Percentiles rank a stretch among this genome's conserved stretches.
These are phyloP conservation scores for Caranx melampygus DNA, from an alignment of 2,113 vertebrate genomes.

Conservation along the genomic window DNA sequence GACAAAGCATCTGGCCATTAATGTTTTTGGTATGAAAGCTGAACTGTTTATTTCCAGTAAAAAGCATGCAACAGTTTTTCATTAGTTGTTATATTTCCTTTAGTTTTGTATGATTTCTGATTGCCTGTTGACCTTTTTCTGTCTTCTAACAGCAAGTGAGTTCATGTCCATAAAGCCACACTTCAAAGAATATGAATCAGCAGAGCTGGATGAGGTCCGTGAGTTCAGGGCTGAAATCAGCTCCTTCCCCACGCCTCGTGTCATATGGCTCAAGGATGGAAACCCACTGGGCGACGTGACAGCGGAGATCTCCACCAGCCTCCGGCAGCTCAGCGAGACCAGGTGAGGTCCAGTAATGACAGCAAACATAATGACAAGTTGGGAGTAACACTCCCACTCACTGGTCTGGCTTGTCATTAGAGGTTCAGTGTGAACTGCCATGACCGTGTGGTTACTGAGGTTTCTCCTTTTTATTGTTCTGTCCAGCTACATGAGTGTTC, in stretches of 20 bases:
- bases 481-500: constrained; percentile 88
- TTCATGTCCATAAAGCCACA: constrained; percentile 88
- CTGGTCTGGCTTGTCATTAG: constrained; percentile 39
- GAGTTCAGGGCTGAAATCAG: constrained; percentile 88
- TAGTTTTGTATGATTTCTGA: background rate
- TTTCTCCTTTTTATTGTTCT: constrained; percentile 28
- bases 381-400: constrained; percentile 22
- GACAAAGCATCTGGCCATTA: constrained; percentile 88
- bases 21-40: constrained; percentile 88
- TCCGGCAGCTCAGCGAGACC: constrained; percentile 86
- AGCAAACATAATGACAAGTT: constrained; percentile 40
- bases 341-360: constrained; percentile 82
- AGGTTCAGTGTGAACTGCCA: background rate
- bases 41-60: background rate
- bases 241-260: constrained; percentile 87
- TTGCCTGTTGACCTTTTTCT: background rate
- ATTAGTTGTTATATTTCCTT: background rate
- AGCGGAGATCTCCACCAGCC: constrained; percentile 90
- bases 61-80: background rate
- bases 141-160: constrained; percentile 85
- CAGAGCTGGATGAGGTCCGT: constrained; percentile 92
- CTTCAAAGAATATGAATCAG: constrained; percentile 86
- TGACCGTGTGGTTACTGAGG: background rate
- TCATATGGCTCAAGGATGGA: constrained; percentile 95
- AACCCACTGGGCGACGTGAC: constrained; percentile 88